Base-by-base conservation (phyloP, 1,140 invertebrate species). In the Metopolophium dirhodum region DNA sequence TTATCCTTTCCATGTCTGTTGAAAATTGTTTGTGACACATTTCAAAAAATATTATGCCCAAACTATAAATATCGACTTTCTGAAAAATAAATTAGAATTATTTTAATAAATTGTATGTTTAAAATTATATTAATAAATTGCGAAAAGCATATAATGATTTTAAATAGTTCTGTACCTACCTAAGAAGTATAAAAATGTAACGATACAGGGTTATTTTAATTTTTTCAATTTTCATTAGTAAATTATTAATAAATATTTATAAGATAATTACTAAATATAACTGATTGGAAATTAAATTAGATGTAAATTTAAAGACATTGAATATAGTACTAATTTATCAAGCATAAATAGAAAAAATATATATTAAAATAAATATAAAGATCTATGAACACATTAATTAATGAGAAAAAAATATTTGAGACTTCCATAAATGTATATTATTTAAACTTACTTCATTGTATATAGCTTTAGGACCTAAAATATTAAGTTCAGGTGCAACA, bases 11-110 rank as follows among this genome's bases (percentile, higher is more conserved):
- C 97, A 99, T 99, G 54, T 96, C 97, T 0, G 99, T 99, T 2
- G 95, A 95, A 45, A 99, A 95, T 0, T 97, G 96, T 86, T 96
- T 97, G 95, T 98, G 98, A 94, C 97, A 98, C 99, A 99, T 99
- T 96, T 99, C 98, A 95, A 99, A 99, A 91, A 99, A 96, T 93
- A 99, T 98, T n/a, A 99, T 97, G 26, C 98, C 98, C 49, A 98
- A 95, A 95, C 97, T 97, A 94, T 99, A 99, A 94, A 99, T 98
- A 95, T 99, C 99, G 22, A 99, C 98, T 96, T 99, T 99, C 96
- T 99, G 94, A 85, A 95, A 94, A 94, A 94, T 91, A 94, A 94
- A 94, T 91, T 94, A 45, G 85, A 14, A 51, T 26, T 9, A 20
- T n/a, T 47, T 14, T 47, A 89, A 45, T 45, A 30, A n/a, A 77